Conservation (phyloP, 2,113 vertebrate species). For the Gopherus evgoodei region DNA sequence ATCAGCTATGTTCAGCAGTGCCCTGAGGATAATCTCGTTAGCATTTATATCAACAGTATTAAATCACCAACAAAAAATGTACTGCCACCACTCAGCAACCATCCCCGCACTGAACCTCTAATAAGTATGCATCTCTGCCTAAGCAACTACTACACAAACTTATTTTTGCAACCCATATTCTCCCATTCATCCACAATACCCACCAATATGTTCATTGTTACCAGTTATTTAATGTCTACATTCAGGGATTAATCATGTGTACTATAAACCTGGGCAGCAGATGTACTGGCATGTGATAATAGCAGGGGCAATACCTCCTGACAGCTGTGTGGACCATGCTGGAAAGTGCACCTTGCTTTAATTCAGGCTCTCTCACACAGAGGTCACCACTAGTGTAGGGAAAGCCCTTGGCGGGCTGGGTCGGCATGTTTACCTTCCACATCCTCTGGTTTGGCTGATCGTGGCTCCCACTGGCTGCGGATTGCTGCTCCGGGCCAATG, state of each 20-base stretch:
- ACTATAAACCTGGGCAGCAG: rapidly evolving
- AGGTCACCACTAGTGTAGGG: no score
- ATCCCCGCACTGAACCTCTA: not conserved
- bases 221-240: not conserved
- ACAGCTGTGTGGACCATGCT: not conserved
- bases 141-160: not conserved
- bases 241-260: not conserved
- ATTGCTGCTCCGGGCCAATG: no score
- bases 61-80: not conserved
- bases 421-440: no score
- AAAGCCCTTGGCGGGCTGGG: no score
- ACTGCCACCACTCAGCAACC: not conserved
- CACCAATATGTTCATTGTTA: not conserved
- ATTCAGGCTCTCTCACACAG: no score
- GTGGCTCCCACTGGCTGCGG: no score
- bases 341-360: not conserved
- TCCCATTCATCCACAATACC: not conserved
- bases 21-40: rapidly evolving
- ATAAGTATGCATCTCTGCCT: not conserved
- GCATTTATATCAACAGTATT: not conserved
- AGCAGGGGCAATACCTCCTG: not conserved
- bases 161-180: not conserved
- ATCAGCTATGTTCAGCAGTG: not conserved
- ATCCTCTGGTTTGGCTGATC: no score
- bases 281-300: not conserved